Conservation (phyloP, 1,140 invertebrate genomes). For the Temnothorax nylanderi region DNA sequence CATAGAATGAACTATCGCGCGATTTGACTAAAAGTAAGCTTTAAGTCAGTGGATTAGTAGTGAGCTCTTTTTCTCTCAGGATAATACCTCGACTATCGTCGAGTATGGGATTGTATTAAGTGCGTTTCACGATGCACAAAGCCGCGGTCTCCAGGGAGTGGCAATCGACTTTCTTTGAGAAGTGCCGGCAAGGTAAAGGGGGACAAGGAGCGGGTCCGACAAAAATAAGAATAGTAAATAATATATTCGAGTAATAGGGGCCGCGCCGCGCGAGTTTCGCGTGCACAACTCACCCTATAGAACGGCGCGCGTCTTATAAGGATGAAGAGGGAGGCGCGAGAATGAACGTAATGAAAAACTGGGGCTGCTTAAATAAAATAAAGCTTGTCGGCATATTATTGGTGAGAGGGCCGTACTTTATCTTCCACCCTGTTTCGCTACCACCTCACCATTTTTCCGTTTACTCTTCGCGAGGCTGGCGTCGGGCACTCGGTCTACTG, state of each 20-base stretch:
- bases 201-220: conserved; percentile 57
- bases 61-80: neutral
- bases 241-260: conserved; percentile 81
- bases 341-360: conserved; percentile 85
- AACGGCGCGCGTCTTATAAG: conserved; percentile 68
- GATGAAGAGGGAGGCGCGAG: conserved; percentile 76
- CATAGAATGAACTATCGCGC: neutral
- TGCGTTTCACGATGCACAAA: conserved; percentile 74
- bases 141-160: conserved; percentile 55
- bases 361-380: conserved; percentile 85
- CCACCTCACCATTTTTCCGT: conserved; percentile 34
- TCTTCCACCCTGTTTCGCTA: conserved; percentile 45
- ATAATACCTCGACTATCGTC: neutral
- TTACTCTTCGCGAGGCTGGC: conserved; percentile 46
- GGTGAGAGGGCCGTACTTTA: conserved; percentile 73
- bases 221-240: conserved; percentile 84
- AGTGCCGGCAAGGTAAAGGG: conserved; percentile 58
- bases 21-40: conserved; percentile 2
- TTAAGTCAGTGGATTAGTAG: conserved; percentile 16
- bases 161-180: conserved; percentile 77
- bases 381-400: conserved; percentile 84
- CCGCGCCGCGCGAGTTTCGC: conserved; percentile 61
- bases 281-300: conserved; percentile 23
- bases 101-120: conserved; percentile 55
- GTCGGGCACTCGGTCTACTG: conserved; percentile 30